Conservation (phyloP, 2,113 vertebrate genomes). For the Melanerpes aurifrons region DNA sequence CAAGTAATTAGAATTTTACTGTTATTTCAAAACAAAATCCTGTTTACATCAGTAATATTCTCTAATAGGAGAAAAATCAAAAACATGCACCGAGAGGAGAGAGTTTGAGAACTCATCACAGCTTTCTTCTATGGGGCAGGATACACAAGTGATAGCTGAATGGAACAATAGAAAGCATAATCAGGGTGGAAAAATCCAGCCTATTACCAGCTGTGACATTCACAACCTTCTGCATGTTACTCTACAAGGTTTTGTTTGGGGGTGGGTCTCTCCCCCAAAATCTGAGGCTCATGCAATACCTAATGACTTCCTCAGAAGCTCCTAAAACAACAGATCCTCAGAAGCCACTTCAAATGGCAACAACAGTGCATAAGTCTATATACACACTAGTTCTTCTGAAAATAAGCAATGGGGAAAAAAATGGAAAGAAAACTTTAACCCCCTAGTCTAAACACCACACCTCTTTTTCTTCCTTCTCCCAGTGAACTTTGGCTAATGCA, state of each 20-base stretch:
- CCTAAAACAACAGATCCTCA: not conserved
- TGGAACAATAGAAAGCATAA: not conserved
- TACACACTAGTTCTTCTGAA: not conserved
- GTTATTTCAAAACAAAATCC: not conserved
- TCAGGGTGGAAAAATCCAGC: not conserved
- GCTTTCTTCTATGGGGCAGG: not conserved
- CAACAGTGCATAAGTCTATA: not conserved
- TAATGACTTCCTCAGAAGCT: not conserved
- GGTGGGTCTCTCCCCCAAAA: not conserved
- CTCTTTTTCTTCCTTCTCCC: constrained; percentile 80
- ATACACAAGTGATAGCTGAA: not conserved
- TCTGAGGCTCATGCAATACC: not conserved
- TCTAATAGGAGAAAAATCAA: not conserved
- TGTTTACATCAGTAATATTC: not conserved
- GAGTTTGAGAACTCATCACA: not conserved
- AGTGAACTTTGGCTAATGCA: constrained; percentile 67
- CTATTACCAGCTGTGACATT: not conserved
- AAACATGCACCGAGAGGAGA: not conserved
- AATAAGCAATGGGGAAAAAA: not conserved
- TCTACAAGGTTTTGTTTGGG: not conserved
- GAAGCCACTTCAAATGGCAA: not conserved
- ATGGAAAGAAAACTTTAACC: not conserved
- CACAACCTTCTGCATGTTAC: not conserved
- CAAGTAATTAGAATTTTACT: constrained; percentile 12
- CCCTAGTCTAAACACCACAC: constrained; percentile 48